Evolutionary conservation across 2,797 vertebrate species (phyloP).

Genomic region (Fundulus diaphanus): DNA sequence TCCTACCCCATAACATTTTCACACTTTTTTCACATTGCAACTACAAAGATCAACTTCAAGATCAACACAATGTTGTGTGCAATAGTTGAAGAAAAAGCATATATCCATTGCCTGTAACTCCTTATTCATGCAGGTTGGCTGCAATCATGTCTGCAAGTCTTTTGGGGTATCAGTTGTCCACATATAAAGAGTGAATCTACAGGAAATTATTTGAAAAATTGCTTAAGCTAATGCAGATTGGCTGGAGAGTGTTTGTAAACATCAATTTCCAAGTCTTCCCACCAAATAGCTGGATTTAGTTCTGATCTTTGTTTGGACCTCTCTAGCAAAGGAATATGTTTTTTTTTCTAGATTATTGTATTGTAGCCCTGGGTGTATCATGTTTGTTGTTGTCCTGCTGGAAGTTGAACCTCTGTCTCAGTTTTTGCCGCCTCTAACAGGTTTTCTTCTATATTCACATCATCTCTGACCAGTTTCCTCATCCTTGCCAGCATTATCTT

Average conservation of each 20-base stretch:
- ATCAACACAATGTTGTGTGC: not conserved
- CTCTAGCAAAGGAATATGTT: not conserved
- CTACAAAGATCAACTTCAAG: too few species aligned
- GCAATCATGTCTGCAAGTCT: not conserved
- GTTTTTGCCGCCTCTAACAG: not conserved
- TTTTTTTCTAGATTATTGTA: not conserved
- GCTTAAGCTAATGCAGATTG: not conserved
- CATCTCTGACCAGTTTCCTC: too few species aligned
- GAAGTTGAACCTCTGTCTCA: not conserved
- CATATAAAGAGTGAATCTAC: not conserved
- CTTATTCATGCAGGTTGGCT: not conserved
- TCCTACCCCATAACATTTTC: not conserved
- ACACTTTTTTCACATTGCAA: not conserved
- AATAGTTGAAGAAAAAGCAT: not conserved
- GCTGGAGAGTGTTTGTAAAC: not conserved
- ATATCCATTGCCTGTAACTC: not conserved
- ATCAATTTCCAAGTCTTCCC: not conserved
- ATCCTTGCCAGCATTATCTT: too few species aligned
- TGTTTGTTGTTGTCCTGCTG: not conserved
- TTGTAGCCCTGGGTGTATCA: not conserved
- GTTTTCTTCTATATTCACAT: not conserved
- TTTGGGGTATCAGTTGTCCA: not conserved
- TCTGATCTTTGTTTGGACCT: not conserved
- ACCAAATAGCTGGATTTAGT: not conserved
- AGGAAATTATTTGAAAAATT: not conserved